Conservation (phyloP, 2,888 invertebrate species). For the Diarsia mendica region DNA sequence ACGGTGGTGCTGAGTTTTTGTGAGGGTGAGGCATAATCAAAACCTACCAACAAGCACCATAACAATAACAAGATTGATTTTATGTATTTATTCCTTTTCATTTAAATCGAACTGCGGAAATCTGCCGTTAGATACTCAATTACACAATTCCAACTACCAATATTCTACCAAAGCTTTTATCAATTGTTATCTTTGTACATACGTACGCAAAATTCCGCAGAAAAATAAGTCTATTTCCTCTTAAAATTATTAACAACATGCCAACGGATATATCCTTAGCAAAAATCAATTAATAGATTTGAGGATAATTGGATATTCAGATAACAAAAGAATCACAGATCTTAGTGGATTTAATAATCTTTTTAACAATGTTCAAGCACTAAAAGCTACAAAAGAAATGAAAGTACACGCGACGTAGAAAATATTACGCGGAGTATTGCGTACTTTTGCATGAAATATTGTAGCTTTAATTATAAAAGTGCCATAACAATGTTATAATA, state of each 20-base stretch:
- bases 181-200: background rate
- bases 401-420: constrained; percentile 30
- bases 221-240: constrained; percentile 10
- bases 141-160: background rate
- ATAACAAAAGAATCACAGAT: constrained; percentile 9
- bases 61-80: background rate
- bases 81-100: background rate
- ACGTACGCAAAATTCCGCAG: background rate
- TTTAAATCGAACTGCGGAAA: background rate
- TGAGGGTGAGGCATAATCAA: background rate
- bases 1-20: background rate
- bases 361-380: constrained; percentile 11
- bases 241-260: background rate
- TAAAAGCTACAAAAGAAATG: constrained; percentile 31
- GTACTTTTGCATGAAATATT: constrained; percentile 65
- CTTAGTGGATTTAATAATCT: background rate
- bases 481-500: constrained; percentile 47
- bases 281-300: constrained; percentile 1
- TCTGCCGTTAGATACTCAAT: background rate
- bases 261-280: background rate
- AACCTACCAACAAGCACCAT: background rate
- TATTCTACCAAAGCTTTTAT: background rate
- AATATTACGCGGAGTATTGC: constrained; percentile 51
- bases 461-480: constrained; percentile 57
- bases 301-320: constrained; percentile 4